phyloP scores from a whole-genome alignment of 2,113 vertebrate genomes.

The Bubo bubo region DNA sequence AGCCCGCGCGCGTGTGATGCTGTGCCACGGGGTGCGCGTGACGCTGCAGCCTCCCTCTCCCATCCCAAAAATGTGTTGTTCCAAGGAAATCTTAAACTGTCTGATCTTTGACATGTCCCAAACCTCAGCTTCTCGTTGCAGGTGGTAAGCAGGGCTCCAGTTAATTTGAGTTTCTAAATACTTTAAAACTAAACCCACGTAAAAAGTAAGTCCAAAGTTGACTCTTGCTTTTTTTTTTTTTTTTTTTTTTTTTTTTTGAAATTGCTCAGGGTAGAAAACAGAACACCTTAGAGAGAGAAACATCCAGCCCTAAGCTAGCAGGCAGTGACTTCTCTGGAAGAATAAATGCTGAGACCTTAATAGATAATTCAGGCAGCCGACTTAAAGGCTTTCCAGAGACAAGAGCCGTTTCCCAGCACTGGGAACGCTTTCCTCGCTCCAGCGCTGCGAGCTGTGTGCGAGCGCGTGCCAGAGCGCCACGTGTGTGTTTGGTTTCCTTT shows the following conservation, averaged over 20 bases:
- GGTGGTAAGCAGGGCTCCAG: conserved; percentile 80
- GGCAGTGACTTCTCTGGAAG: not conserved
- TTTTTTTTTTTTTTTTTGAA: not conserved
- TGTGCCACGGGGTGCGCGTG: not conserved
- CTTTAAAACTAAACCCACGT: conserved; percentile 69
- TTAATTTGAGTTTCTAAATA: conserved; percentile 74
- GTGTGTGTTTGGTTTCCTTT: not conserved
- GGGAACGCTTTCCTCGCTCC: not conserved
- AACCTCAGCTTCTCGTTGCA: conserved; percentile 73
- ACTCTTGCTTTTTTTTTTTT: not conserved
- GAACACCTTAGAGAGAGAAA: not conserved
- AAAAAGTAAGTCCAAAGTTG: conserved; percentile 72
- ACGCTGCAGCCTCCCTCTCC: not conserved
- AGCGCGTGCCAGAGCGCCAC: not conserved
- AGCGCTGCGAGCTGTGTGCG: not conserved
- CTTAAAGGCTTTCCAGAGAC: not conserved
- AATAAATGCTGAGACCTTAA: not conserved
- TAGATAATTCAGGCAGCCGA: not conserved
- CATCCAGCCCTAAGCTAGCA: not conserved
- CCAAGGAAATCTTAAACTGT: not conserved
- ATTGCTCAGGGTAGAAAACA: not conserved
- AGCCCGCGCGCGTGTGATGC: not conserved
- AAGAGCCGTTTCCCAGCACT: not conserved
- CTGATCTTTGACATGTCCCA: conserved; percentile 41
- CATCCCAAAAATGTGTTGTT: not conserved